Evolutionary conservation across 2,888 invertebrate species (phyloP).

Genomic region (Agapostemon virescens): DNA sequence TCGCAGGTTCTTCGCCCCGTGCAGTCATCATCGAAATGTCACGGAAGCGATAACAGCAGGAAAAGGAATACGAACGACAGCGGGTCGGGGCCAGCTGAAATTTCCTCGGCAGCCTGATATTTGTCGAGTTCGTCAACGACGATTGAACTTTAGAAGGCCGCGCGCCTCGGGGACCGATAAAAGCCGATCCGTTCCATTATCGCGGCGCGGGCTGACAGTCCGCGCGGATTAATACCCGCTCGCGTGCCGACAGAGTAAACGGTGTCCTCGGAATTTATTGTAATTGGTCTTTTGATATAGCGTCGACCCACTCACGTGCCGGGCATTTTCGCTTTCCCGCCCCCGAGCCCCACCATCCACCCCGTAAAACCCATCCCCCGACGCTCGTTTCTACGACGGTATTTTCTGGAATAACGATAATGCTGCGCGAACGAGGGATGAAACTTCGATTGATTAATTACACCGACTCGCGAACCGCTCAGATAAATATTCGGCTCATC

Average conservation of each 20-base stretch:
- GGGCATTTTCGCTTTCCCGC: conserved; percentile 46
- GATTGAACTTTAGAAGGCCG: conserved; percentile 69
- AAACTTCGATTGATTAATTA: conserved; percentile 36
- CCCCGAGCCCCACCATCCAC: conserved; percentile 18
- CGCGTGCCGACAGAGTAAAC: conserved; percentile 72
- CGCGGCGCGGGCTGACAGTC: conserved; percentile 64
- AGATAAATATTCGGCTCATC: background rate
- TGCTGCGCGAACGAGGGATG: conserved; percentile 43
- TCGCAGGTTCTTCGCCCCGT: background rate
- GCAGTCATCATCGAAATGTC: conserved; percentile 52
- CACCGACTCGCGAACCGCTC: background rate
- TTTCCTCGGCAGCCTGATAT: conserved; percentile 58
- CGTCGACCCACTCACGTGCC: conserved; percentile 64
- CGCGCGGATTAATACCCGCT: conserved; percentile 72
- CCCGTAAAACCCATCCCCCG: background rate
- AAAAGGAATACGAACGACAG: conserved; percentile 26
- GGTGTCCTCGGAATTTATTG: conserved; percentile 73
- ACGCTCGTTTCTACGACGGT: conserved; percentile 54
- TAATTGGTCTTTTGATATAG: conserved; percentile 75
- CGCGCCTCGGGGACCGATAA: conserved; percentile 73
- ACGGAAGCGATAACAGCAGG: conserved; percentile 24
- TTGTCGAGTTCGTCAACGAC: conserved; percentile 63
- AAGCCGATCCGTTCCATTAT: conserved; percentile 74
- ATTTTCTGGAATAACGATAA: conserved; percentile 62
- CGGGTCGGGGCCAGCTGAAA: conserved; percentile 24